Base-by-base conservation (phyloP, 2,113 vertebrate species). In the Aegithalos caudatus region DNA sequence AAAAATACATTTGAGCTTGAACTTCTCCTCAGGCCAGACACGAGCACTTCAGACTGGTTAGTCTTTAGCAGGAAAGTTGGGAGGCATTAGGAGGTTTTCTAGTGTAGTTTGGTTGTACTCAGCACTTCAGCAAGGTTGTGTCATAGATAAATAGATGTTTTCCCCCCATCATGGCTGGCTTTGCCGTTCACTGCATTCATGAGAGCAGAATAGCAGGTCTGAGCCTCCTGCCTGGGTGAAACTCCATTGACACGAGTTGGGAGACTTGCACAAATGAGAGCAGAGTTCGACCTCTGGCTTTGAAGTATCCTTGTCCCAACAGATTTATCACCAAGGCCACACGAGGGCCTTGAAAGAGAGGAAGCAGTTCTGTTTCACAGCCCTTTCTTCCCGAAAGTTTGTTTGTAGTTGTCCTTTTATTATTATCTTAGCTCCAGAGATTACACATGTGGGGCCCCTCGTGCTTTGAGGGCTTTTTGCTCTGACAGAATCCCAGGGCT, bases 341-440 rank as follows among this genome's bases (percentile, higher is more conserved):
- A 81, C 1, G 23, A 72, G 86, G 48, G 57, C 93, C 86, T 94
- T 92, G 95, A 84, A 91, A 77, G 92, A 82, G 80, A 92, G 95
- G 88, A 96, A 95, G 86, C 60, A 0, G 40, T 28, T 93, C 80
- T 67, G 86, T 40, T 86, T n/a, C 22, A 1, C 80, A 90, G 92
- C 57, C 72, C 77, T 95, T 90, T 96, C 95, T 91, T 83, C 90
- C 40, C 51, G 0, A 90, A 67, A 88, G 88, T 88, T 90, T 84
- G 76, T 95, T 93, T 94, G 88, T 94, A 74, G 82, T 91, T 94
- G 86, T 93, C 57, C 64, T 90, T 91, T 90, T 88, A 67, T 85
- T 88, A 84, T 78, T 74, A 67, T 74, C 81, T 86, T 61, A 93
- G 69, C 85, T 94, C 56, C 79, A 60, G 64, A 2, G 21, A 93